Evolutionary conservation across 2,888 invertebrate species (phyloP), one percentile per base, ranked within the genome.

Genomic region (Scaptomyza parva): DNA sequence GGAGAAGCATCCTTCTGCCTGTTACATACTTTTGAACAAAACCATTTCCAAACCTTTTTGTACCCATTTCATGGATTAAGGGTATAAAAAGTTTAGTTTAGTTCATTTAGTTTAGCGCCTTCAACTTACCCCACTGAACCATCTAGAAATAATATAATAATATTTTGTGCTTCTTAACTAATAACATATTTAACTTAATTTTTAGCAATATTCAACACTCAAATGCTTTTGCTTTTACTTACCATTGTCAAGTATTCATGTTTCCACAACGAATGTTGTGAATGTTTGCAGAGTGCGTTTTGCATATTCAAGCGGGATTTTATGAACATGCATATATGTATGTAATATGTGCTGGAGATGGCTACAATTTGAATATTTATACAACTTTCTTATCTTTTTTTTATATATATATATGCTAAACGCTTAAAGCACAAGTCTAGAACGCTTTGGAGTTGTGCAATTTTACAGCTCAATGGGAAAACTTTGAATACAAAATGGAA

Each of bases 141-240:
- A n/a, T n/a, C n/a, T n/a, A n/a, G n/a, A n/a, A n/a, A n/a, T n/a
- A n/a, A n/a, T n/a, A n/a, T n/a, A n/a, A n/a, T n/a, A n/a, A n/a
- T n/a, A n/a, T n/a, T n/a, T n/a, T n/a, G n/a, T n/a, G n/a, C n/a
- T n/a, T n/a, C n/a, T n/a, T n/a, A n/a, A n/a, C n/a, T n/a, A n/a
- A n/a, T n/a, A n/a, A n/a, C n/a, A n/a, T n/a, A 9, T 30, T 30
- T 3, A 30, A 30, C 11, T 30, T 30, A 3, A 12, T 3, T 24
- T 26, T 6, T 8, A 39, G 7, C 43, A 35, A 37, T 52, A 59
- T 61, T 67, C 62, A 69, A 71, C 71, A 14, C 22, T 33, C 20
- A 77, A 71, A 65, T 77, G 83, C 57, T 75, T 75, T 71, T 65
- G 73, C 52, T 47, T 17, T 39, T n/a, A 33, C 30, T 35, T 24